Evolutionary conservation across 1,140 invertebrate genomes (phyloP).

Genomic region (Conopomorpha cramerella): DNA sequence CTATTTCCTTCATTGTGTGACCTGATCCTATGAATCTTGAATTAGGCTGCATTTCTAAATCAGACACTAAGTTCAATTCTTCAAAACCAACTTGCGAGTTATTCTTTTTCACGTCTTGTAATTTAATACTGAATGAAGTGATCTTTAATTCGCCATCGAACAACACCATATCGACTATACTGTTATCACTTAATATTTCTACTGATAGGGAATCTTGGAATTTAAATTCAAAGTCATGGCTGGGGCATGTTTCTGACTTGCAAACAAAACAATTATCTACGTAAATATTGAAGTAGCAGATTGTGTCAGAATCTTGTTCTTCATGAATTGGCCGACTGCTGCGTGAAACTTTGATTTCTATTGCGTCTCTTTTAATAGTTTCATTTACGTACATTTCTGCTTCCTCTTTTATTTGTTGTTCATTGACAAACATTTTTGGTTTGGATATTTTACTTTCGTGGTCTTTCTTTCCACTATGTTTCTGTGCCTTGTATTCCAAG

Average conservation of each 20-base stretch:
- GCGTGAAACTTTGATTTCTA: conserved; percentile 17
- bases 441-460: conserved; percentile 16
- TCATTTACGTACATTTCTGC: conserved; percentile 22
- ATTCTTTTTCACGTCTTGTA: conserved; percentile 20
- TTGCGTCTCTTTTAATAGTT: conserved; percentile 16
- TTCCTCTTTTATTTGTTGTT: conserved; percentile 23
- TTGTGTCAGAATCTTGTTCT: conserved; percentile 6
- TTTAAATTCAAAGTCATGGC: conserved; percentile 15
- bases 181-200: conserved; percentile 34
- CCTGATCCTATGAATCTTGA: conserved; percentile 27
- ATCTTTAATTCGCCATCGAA: conserved; percentile 27
- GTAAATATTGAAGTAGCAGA: conserved; percentile 28
- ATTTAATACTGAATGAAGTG: conserved; percentile 14
- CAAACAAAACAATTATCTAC: conserved; percentile 43
- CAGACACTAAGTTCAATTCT: conserved; percentile 14
- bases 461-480: conserved; percentile 10
- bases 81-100: conserved; percentile 10
- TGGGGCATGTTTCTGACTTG: conserved; percentile 23
- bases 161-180: conserved; percentile 18
- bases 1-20: conserved; percentile 33
- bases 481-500: conserved; percentile 32
- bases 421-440: conserved; percentile 32
- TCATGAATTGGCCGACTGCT: conserved; percentile 6
- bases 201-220: conserved; percentile 36
- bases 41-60: conserved; percentile 17